Conservation (phyloP, 2,113 vertebrate species). For the Camelus bactrianus region DNA sequence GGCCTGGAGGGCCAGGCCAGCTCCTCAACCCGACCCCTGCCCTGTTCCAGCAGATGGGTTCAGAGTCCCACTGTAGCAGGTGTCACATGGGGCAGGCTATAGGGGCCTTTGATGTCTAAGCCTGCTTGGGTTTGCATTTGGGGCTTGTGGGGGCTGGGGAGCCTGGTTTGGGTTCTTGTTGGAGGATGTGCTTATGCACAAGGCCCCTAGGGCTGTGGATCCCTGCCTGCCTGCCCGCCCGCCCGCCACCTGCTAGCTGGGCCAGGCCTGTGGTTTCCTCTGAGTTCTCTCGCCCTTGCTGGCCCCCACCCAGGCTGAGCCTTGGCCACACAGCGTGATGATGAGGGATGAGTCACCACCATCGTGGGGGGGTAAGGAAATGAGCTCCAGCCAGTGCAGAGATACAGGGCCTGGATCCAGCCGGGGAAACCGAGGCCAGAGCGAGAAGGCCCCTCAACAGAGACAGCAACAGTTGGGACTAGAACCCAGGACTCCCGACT, state of each 20-base stretch:
- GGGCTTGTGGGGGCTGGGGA: background rate
- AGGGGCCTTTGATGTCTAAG: background rate
- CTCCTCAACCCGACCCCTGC: background rate
- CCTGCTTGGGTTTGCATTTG: background rate
- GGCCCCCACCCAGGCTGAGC: constrained; percentile 73
- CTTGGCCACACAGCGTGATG: constrained; percentile 78
- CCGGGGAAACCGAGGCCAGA: constrained; percentile 58
- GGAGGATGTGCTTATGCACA: background rate
- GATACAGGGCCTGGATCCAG: background rate
- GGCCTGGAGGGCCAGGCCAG: background rate
- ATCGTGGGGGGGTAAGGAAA: background rate
- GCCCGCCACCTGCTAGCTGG: constrained; percentile 61
- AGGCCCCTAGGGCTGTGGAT: background rate
- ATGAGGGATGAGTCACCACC: constrained; percentile 74
- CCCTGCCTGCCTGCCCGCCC: background rate
- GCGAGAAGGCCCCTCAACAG: background rate
- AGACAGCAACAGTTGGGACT: background rate
- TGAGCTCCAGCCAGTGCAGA: constrained; percentile 29
- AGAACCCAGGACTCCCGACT: background rate
- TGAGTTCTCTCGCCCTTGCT: constrained; percentile 24
- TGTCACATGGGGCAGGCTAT: background rate
- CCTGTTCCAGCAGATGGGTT: background rate
- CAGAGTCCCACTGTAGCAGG: background rate
- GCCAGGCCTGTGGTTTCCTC: constrained; percentile 68
- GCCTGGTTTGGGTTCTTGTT: background rate